Percentiles rank a stretch among this genome's conserved stretches.
phyloP scores from a whole-genome alignment of 1,140 invertebrate genomes.

The Drosophila leontia region DNA sequence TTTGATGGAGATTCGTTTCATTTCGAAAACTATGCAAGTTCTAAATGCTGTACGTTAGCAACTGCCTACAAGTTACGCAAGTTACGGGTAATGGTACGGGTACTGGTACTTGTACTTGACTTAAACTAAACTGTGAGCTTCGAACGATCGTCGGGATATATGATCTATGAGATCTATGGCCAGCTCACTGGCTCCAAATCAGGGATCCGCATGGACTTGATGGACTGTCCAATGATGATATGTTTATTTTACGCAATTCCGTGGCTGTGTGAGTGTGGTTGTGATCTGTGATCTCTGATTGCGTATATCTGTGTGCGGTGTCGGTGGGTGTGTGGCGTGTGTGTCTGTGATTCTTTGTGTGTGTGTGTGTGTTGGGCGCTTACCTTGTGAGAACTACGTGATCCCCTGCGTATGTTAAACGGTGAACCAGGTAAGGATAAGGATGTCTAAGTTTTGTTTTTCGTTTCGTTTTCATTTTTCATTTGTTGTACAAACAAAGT shows the following conservation, averaged over 20 bases:
- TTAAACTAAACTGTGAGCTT: slow-evolving; percentile 27
- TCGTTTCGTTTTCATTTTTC: slow-evolving; percentile 60
- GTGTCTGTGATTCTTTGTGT: slow-evolving; percentile 18
- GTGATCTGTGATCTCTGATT: slow-evolving; percentile 18
- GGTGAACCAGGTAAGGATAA: slow-evolving; percentile 98
- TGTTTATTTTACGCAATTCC: slow-evolving; percentile 22
- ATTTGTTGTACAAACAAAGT: slow-evolving; percentile 76
- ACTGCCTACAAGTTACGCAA: slow-evolving; percentile 39
- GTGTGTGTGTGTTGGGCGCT: slow-evolving; percentile 78
- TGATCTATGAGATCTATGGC: slow-evolving; percentile 5
- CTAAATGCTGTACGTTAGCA: slow-evolving; percentile 36
- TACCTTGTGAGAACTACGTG: slow-evolving; percentile 96
- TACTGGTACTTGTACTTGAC: slow-evolving; percentile 6
- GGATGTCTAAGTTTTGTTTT: slow-evolving; percentile 91
- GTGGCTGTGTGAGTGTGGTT: slow-evolving; percentile 10
- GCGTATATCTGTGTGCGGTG: slow-evolving; percentile 29
- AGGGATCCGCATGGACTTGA: slow-evolving; percentile 7
- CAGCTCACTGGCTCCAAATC: not conserved
- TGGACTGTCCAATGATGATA: slow-evolving; percentile 13
- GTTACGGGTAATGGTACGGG: slow-evolving; percentile 19
- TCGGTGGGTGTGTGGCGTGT: slow-evolving; percentile 18
- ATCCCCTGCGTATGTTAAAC: slow-evolving; percentile 95
- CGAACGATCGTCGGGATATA: slow-evolving; percentile 12
- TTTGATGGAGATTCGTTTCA: slow-evolving; percentile 25
- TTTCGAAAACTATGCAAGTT: slow-evolving; percentile 23